phyloP scores from a whole-genome alignment of 2,888 invertebrate species.

The Catocala sponsa region DNA sequence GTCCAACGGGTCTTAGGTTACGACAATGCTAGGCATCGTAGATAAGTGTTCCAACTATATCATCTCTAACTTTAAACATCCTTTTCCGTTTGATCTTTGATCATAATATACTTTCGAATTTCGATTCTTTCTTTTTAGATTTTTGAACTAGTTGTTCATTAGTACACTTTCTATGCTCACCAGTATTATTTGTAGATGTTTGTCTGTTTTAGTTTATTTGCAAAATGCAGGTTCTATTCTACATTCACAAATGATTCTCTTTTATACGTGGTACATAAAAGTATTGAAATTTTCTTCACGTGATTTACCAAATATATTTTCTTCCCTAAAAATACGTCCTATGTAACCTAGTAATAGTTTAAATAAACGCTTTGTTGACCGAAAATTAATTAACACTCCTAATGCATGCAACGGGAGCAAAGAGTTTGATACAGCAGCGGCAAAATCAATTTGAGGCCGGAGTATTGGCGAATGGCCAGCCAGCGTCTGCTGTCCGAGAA shows the following conservation, averaged over 20 bases:
- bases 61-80: slow-evolving; percentile 62
- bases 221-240: too few relatives aligned
- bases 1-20: slow-evolving; percentile 66
- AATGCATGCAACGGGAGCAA: slow-evolving; percentile 71
- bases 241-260: too few relatives aligned
- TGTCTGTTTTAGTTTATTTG: background rate
- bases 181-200: background rate
- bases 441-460: slow-evolving; percentile 84
- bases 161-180: slow-evolving; percentile 1
- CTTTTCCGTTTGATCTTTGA: slow-evolving; percentile 51
- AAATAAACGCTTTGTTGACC: slow-evolving; percentile 34
- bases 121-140: too few relatives aligned
- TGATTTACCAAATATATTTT: background rate
- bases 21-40: slow-evolving; percentile 70
- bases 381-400: slow-evolving; percentile 75
- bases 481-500: slow-evolving; percentile 62
- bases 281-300: too few relatives aligned
- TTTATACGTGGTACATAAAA: too few relatives aligned
- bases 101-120: slow-evolving; percentile 5
- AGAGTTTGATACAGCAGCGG: slow-evolving; percentile 73
- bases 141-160: too few relatives aligned
- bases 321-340: background rate
- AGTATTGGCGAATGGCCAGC: slow-evolving; percentile 76
- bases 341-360: slow-evolving; percentile 9
- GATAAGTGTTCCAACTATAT: slow-evolving; percentile 71